Evolutionary conservation across 2,113 vertebrate species (phyloP), one percentile per base, ranked within the genome.

Genomic region (Rhagologus leucostigma): DNA sequence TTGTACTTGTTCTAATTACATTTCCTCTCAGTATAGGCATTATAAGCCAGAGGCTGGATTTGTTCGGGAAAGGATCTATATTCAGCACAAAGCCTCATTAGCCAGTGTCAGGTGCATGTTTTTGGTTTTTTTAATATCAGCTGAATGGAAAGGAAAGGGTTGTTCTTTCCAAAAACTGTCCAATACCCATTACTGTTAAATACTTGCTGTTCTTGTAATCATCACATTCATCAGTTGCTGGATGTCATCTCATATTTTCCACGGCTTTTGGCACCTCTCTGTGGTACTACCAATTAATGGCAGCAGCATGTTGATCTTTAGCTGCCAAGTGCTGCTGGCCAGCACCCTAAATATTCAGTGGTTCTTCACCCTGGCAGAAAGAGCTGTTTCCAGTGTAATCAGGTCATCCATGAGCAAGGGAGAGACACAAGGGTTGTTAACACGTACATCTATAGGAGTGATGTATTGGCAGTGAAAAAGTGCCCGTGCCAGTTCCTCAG

Each of bases 301-400:
- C 83, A 94, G 57, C 82, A 95, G 79, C 75, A 86, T 81, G 50
- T 81, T 89, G 71, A 55, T 85, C 55, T 96, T 89, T 62, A 71
- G 73, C 91, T 97, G 90, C 83, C 96, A 97, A 96, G 83, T 27
- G 26, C 92, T 96, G 69, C 94, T 94, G 78, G 94, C 95, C 86
- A 95, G 88, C 84, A 84, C 91, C 59, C 56, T 89, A 37, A 89
- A 94, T 65, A 87, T 96, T 86, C 32, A 41, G 87, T 93, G 88
- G 75, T 90, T 95, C 95, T 94, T 91, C 89, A 84, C 57, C 80
- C 79, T 91, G 95, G 93, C 90, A 97, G 74, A 84, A 94, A 79
- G 94, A 87, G 62, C 42, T 59, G 32, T 74, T 97, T 96, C 95
- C 60, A 73, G 71, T 8, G 29, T 89, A 70, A 95, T 89, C 85